Percentiles rank a stretch among this genome's conserved stretches.
Conservation (phyloP, 2,113 vertebrate genomes). For the Phalacrocorax aristotelis region DNA sequence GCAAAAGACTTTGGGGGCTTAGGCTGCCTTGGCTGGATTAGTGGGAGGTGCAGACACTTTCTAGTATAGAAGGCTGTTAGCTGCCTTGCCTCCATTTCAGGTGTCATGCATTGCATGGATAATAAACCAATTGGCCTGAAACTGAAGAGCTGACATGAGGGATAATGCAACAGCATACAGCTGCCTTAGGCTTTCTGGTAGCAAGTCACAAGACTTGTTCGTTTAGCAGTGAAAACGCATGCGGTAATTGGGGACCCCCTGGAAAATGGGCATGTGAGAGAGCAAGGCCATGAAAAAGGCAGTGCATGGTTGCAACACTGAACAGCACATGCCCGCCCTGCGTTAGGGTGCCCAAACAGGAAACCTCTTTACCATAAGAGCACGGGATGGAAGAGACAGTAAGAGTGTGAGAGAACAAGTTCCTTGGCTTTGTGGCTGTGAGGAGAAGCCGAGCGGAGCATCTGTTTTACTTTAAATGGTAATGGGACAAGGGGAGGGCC, state of each 20-base stretch:
- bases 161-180: background rate
- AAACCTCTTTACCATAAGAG: background rate
- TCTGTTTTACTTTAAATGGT: slow-evolving; percentile 64
- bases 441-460: background rate
- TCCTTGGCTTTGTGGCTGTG: background rate
- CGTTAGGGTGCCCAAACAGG: background rate
- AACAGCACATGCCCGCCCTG: background rate
- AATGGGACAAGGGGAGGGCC: background rate
- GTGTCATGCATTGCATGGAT: background rate
- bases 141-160: accelerated
- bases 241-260: background rate
- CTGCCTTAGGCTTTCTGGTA: background rate
- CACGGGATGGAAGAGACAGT: background rate
- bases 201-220: background rate
- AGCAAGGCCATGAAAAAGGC: background rate
- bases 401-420: background rate
- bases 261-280: background rate
- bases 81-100: background rate
- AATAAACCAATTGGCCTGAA: background rate
- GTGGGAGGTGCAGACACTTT: accelerated
- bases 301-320: background rate
- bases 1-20: background rate
- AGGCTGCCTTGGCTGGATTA: background rate
- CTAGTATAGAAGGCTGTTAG: background rate
- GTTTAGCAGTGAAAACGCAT: background rate